Evolutionary conservation across 2,113 vertebrate genomes (phyloP).

Genomic region (Megalops atlanticus): DNA sequence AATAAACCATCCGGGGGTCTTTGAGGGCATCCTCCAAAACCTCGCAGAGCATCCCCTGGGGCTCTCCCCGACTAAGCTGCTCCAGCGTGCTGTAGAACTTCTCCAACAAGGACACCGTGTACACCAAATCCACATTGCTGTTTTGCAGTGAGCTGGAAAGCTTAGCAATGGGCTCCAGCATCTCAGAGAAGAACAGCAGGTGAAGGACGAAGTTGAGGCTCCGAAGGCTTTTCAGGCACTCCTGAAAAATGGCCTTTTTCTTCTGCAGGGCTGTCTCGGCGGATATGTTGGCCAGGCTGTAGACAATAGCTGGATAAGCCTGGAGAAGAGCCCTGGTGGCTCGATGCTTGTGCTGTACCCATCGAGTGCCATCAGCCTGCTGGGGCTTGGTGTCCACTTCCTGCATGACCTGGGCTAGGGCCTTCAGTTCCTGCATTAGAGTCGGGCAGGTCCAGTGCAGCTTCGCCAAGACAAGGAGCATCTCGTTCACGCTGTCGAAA

Average conservation of each 20-base stretch:
- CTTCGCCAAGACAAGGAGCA: background rate
- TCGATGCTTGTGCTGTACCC: conserved; percentile 12
- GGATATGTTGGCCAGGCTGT: conserved; percentile 11
- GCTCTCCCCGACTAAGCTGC: background rate
- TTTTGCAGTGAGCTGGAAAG: conserved; percentile 15
- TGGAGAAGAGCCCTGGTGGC: conserved; percentile 11
- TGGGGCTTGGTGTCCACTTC: conserved; percentile 20
- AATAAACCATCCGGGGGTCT: background rate
- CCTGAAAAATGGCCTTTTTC: conserved; percentile 18
- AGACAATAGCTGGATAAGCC: conserved; percentile 5
- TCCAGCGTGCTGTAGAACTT: conserved; percentile 9
- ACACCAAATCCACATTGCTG: conserved; percentile 10
- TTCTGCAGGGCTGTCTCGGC: background rate
- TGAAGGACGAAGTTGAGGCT: conserved; percentile 16
- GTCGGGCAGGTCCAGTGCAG: conserved; percentile 7
- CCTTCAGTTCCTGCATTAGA: background rate
- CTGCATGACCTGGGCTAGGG: conserved; percentile 10
- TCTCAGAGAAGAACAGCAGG: conserved; percentile 8
- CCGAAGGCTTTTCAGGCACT: conserved; percentile 6
- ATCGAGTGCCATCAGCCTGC: conserved; percentile 17
- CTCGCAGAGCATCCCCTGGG: background rate
- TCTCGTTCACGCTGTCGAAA: conserved; percentile 13
- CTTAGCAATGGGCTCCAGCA: conserved; percentile 12
- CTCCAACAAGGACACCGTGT: background rate
- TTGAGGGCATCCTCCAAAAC: background rate